Evolutionary conservation across 2,113 vertebrate species (phyloP).

Genomic region (Pterophyllum scalare): DNA sequence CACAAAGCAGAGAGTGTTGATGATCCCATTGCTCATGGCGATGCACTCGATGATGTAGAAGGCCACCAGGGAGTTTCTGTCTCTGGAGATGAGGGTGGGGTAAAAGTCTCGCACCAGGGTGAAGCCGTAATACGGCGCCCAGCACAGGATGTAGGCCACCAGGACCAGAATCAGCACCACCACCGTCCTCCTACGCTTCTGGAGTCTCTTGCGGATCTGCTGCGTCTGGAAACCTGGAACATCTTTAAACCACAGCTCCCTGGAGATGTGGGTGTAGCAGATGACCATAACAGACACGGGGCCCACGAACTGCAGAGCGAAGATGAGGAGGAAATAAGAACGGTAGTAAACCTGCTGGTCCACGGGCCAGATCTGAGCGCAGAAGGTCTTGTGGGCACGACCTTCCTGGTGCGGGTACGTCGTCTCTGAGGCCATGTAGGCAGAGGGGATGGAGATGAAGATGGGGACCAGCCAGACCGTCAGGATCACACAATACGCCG

Average conservation of each 20-base stretch:
- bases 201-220: slow-evolving; percentile 88
- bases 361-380: slow-evolving; percentile 94
- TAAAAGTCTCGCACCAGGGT: slow-evolving; percentile 92
- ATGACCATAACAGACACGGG: slow-evolving; percentile 89
- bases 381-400: slow-evolving; percentile 89
- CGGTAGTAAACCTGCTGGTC: slow-evolving; percentile 91
- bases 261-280: slow-evolving; percentile 90
- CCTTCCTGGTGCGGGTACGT: slow-evolving; percentile 73
- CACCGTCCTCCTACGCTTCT: slow-evolving; percentile 87
- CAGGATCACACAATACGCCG: slow-evolving; percentile 78
- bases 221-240: slow-evolving; percentile 91
- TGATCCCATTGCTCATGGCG: slow-evolving; percentile 95
- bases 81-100: slow-evolving; percentile 87
- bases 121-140: slow-evolving; percentile 92
- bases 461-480: slow-evolving; percentile 88
- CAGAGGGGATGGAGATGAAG: slow-evolving; percentile 90
- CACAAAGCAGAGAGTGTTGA: slow-evolving; percentile 93
- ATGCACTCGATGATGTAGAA: slow-evolving; percentile 95
- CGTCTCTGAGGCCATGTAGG: slow-evolving; percentile 90
- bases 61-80: slow-evolving; percentile 90
- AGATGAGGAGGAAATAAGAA: slow-evolving; percentile 93
- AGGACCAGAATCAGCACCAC: slow-evolving; percentile 89
- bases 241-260: slow-evolving; percentile 92
- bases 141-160: slow-evolving; percentile 91
- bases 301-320: slow-evolving; percentile 86